Conservation (phyloP, 2,888 invertebrate species). For the Brenthis ino region DNA sequence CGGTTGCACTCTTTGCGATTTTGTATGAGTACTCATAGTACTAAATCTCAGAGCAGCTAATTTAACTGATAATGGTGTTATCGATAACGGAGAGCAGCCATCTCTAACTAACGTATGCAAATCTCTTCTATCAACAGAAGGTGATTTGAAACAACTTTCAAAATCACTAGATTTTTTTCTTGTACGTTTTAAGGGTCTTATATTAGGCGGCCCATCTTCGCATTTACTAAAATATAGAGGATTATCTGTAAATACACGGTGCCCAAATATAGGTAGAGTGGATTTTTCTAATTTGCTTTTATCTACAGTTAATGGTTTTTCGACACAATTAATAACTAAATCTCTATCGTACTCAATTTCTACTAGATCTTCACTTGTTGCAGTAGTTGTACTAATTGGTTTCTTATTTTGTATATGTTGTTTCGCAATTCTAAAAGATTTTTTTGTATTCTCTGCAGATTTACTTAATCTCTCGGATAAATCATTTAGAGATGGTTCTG, state of each 20-base stretch:
- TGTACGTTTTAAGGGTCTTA: slow-evolving; percentile 69
- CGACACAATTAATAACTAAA: slow-evolving; percentile 69
- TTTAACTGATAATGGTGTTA: slow-evolving; percentile 84
- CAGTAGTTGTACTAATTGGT: slow-evolving; percentile 68
- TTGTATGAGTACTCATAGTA: slow-evolving; percentile 71
- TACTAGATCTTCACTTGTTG: slow-evolving; percentile 75
- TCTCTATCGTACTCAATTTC: slow-evolving; percentile 82
- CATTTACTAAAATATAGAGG: slow-evolving; percentile 77
- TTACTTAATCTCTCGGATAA: slow-evolving; percentile 66
- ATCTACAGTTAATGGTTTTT: slow-evolving; percentile 59
- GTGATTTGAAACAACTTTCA: slow-evolving; percentile 74
- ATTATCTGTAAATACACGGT: slow-evolving; percentile 75
- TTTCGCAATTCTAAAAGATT: slow-evolving; percentile 56
- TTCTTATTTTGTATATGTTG: slow-evolving; percentile 45
- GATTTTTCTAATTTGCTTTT: slow-evolving; percentile 61
- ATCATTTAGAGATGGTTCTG: slow-evolving; percentile 70
- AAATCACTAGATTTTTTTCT: slow-evolving; percentile 76
- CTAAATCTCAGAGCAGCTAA: slow-evolving; percentile 83
- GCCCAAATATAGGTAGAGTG: slow-evolving; percentile 76
- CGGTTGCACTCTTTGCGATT: slow-evolving; percentile 56
- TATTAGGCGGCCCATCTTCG: slow-evolving; percentile 58
- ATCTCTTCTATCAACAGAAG: slow-evolving; percentile 72
- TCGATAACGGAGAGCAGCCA: slow-evolving; percentile 75
- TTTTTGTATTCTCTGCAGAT: slow-evolving; percentile 56
- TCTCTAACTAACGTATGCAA: slow-evolving; percentile 68